These are phyloP conservation scores for Baryphthengus martii DNA, from an alignment of 2,113 vertebrate genomes.

Conservation along the genomic window DNA sequence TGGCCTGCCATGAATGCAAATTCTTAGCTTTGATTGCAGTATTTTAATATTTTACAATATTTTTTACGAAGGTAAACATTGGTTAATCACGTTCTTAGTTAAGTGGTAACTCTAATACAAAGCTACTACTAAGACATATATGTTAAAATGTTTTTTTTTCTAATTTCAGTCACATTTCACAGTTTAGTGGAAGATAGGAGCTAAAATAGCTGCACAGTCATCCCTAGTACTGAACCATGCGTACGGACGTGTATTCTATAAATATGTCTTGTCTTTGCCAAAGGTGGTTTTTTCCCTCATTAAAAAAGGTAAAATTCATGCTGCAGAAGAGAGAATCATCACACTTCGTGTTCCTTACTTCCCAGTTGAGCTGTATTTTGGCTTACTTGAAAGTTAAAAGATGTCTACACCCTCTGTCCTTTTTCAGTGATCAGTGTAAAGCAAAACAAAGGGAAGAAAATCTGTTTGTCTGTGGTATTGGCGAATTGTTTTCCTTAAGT, in stretches of 20 bases:
- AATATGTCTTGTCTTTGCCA: neutral
- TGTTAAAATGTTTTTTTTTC: neutral
- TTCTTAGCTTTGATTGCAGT: neutral
- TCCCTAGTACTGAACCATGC: neutral
- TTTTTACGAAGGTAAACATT: neutral
- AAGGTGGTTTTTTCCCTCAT: neutral
- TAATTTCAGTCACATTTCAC: conserved; percentile 1
- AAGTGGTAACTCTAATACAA: neutral
- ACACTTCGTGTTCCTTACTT: neutral
- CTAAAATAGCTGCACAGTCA: neutral
- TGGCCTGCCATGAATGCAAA: neutral
- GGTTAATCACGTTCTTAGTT: neutral
- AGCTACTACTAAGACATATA: neutral
- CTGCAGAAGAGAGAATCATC: neutral
- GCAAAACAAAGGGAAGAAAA: neutral
- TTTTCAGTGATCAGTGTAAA: neutral
- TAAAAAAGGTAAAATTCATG: neutral
- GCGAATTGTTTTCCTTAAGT: neutral
- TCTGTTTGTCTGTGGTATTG: neutral
- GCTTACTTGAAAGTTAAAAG: neutral
- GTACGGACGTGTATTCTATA: neutral
- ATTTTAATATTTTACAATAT: neutral
- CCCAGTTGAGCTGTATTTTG: neutral
- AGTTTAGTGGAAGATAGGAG: neutral
- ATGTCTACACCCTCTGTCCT: neutral